Percentiles rank a stretch among this genome's conserved stretches.
Evolutionary conservation across 2,113 vertebrate genomes (phyloP).

Genomic region (Myotis yumanensis): DNA sequence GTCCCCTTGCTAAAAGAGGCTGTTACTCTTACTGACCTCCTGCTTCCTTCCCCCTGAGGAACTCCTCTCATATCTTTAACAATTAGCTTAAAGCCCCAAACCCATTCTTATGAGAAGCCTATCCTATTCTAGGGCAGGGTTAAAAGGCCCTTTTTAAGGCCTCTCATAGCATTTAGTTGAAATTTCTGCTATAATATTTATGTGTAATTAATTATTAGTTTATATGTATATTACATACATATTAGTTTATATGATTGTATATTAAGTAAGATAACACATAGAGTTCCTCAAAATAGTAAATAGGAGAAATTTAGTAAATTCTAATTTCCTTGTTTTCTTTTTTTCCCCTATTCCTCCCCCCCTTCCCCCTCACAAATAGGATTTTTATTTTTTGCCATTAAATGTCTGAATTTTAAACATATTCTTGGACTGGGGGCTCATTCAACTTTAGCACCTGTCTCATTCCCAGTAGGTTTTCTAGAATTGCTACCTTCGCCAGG

Average conservation of each 20-base stretch:
- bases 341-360: rapidly evolving
- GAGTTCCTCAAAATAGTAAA: neutral
- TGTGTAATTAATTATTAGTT: constrained; percentile 16
- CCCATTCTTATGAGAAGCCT: neutral
- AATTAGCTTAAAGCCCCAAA: neutral
- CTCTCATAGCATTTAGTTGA: neutral
- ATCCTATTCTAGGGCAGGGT: neutral
- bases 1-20: neutral
- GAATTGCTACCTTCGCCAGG: neutral
- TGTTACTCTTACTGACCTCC: neutral
- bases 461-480: neutral
- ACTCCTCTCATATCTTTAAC: neutral
- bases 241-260: neutral
- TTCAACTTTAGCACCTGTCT: neutral
- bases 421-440: neutral
- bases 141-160: neutral
- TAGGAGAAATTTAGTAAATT: neutral
- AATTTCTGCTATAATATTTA: neutral
- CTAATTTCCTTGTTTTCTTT: neutral
- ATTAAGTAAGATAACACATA: neutral
- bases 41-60: neutral
- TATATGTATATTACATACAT: neutral
- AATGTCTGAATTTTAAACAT: neutral
- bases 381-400: neutral
- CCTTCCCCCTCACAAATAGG: neutral